These are phyloP conservation scores for Hypercompe scribonia DNA, from an alignment of 2,888 invertebrate genomes.

Conservation along the genomic window DNA sequence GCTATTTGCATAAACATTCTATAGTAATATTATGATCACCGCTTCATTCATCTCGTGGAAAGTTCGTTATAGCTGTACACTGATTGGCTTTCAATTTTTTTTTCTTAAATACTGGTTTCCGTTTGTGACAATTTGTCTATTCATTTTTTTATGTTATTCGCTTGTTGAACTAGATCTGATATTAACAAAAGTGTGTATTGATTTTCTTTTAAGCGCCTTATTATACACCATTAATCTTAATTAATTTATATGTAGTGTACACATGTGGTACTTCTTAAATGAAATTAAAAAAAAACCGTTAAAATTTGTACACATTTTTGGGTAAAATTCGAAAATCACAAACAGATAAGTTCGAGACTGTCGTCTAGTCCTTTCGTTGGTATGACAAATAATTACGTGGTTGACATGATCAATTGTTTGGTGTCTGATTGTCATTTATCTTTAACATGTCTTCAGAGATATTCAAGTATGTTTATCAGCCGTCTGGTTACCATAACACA, in stretches of 20 bases:
- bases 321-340: no score
- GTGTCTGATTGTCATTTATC: not conserved
- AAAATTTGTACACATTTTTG: no score
- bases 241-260: no score
- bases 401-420: not conserved
- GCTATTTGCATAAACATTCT: slow-evolving; percentile 70
- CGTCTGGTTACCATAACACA: not conserved
- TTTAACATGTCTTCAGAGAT: not conserved
- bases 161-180: not conserved
- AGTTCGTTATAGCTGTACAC: slow-evolving; percentile 48
- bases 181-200: not conserved
- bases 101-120: slow-evolving; percentile 22
- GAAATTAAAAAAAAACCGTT: no score
- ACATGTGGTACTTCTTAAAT: no score
- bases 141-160: not conserved
- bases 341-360: not conserved
- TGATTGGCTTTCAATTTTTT: slow-evolving; percentile 41
- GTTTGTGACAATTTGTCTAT: slow-evolving; percentile 3
- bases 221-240: no score
- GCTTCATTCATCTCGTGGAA: slow-evolving; percentile 52
- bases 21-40: slow-evolving; percentile 61
- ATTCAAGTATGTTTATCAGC: not conserved
- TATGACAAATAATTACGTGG: not conserved
- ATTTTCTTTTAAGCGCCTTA: not conserved
- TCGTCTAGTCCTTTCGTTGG: not conserved